These are phyloP conservation scores for Chrysaora quinquecirrha DNA, from an alignment of 30 jellyfish, hydroid and myxozoan genomes.

Conservation along the genomic window DNA sequence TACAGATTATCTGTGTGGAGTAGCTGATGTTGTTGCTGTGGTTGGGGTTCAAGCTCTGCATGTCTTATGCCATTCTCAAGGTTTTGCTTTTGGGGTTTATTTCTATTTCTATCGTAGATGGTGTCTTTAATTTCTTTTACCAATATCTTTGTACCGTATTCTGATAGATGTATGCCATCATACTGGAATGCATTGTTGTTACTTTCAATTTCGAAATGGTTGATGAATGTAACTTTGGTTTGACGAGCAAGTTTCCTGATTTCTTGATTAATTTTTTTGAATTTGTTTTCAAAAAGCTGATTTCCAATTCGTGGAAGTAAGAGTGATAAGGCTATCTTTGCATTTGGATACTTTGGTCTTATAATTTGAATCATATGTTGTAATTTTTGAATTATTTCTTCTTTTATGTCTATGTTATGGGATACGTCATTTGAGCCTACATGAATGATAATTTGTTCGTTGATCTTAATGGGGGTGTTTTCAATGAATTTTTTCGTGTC, in stretches of 20 bases:
- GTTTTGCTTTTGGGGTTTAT: no score
- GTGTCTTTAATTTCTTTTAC: background rate
- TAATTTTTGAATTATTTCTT: background rate
- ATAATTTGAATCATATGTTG: background rate
- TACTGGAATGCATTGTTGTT: background rate
- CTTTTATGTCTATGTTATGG: background rate
- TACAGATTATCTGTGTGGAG: no score
- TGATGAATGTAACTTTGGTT: background rate
- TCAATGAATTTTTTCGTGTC: background rate
- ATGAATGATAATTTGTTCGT: background rate
- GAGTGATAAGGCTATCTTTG: background rate
- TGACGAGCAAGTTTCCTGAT: background rate
- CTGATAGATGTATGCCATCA: background rate
- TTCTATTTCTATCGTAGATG: background rate
- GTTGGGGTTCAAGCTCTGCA: no score
- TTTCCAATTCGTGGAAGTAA: background rate
- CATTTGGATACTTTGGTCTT: background rate
- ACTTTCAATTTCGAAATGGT: background rate
- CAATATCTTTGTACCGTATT: background rate
- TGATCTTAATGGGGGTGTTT: background rate
- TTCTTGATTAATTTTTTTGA: background rate
- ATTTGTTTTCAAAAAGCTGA: no score
- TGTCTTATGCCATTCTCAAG: no score
- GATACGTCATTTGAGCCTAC: background rate
- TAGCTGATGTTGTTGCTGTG: background rate